These are phyloP conservation scores for Acanthochromis polyacanthus DNA, from an alignment of 2,113 vertebrate species.

Conservation along the genomic window DNA sequence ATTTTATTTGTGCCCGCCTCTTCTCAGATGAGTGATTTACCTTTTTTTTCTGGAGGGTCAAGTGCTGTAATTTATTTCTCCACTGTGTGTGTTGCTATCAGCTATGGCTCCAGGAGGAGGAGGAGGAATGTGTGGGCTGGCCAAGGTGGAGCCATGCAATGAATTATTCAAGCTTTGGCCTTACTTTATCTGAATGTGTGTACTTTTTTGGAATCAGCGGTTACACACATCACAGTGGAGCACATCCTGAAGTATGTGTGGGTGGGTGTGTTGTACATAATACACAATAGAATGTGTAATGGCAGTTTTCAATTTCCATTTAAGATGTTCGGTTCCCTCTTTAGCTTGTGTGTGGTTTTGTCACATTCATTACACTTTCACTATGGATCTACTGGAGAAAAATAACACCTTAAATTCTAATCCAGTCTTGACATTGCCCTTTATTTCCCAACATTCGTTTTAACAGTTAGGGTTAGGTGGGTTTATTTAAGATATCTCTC, in stretches of 20 bases:
- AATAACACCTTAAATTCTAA: conserved; percentile 76
- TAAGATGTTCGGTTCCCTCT: neutral
- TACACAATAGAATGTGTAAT: neutral
- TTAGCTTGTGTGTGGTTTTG: neutral
- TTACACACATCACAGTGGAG: conserved; percentile 19
- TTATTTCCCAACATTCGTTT: conserved; percentile 73
- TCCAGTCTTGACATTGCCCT: conserved; percentile 83
- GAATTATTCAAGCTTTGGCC: conserved; percentile 59
- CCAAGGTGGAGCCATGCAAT: conserved; percentile 36
- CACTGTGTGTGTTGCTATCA: conserved; percentile 28
- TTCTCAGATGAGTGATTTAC: conserved; percentile 46
- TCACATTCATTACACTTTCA: neutral
- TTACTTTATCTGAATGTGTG: conserved; percentile 49
- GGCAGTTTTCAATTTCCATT: neutral
- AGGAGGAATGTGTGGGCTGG: conserved; percentile 26
- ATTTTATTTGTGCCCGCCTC: conserved; percentile 32
- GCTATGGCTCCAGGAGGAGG: conserved; percentile 6
- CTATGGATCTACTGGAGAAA: neutral
- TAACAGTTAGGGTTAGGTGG: conserved; percentile 75
- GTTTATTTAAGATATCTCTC: conserved; percentile 84
- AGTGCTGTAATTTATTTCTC: conserved; percentile 52
- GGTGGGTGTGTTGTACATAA: conserved; percentile 5
- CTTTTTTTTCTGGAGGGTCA: conserved; percentile 22
- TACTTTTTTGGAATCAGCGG: conserved; percentile 19
- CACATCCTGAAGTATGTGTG: neutral